Base-by-base conservation (phyloP, 1,140 invertebrate species). In the Colletes gigas region DNA sequence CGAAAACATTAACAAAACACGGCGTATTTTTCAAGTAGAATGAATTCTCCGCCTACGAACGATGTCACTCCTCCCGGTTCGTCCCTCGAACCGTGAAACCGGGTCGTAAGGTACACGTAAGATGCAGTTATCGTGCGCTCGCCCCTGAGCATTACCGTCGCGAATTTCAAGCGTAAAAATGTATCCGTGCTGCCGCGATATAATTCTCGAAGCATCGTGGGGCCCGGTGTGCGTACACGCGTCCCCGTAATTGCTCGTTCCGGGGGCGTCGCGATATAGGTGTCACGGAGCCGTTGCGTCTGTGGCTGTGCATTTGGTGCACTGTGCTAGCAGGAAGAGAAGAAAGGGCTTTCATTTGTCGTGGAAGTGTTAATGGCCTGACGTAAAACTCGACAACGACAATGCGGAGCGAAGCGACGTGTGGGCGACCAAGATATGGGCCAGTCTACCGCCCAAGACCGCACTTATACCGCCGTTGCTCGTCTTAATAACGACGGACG, bases 341-440 rank as follows among this genome's bases (percentile, higher is more conserved):
- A 75, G 81, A 77, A 80, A 78, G 83, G 57, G 57, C 79, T 84
- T 89, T 88, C 88, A 89, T 90, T 90, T 89, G 89, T 90, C 88
- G 83, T 84, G 78, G 83, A 89, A 90, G 89, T 90, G 90, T 89
- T 90, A 91, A 91, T 91, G 84, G 88, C 83, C 84, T 12, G 87
- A 60, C 83, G 87, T 90, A 90, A 90, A 89, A 89, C 79, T 84
- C 80, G 52, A 59, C 82, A 83, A 87, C 84, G 86, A 90, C 88
- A 90, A 91, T 89, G 85, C 83, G 79, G 73, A 83, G 68, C 85
- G 84, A 52, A 81, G 81, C 57, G 72, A 67, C 73, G 83, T 47
- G 90, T 91, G 90, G 89, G 90, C 86, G 88, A 60, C 73, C 60
- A n/a, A 86, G 89, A 91, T 91, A 89, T 89, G 89, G 84, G 88